Conservation (phyloP, 2,797 vertebrate genomes). For the Eptatretus atami region DNA sequence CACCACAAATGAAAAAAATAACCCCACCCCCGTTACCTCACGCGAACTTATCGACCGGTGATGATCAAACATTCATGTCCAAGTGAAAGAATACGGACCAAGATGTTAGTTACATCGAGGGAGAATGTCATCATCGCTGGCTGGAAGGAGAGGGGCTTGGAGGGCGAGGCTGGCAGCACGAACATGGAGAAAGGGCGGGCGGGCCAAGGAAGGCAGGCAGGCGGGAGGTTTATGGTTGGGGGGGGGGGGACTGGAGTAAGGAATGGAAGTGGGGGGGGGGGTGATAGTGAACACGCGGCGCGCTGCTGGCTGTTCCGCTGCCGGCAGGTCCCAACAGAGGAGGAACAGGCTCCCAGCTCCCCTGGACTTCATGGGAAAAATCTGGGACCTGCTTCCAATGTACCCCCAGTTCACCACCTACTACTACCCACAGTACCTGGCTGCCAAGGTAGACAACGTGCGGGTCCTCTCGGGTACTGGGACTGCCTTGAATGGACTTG, state of each 20-base stretch:
- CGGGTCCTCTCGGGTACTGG: not conserved
- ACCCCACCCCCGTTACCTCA: too few species aligned
- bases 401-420: conserved; percentile 98
- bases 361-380: conserved; percentile 98
- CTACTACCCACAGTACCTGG: conserved; percentile 88
- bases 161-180: not conserved
- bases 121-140: too few species aligned
- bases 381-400: conserved; percentile 96
- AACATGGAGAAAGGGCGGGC: not conserved
- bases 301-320: too few species aligned
- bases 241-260: not conserved
- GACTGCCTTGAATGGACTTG: too few species aligned
- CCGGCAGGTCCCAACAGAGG: too few species aligned
- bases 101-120: too few species aligned
- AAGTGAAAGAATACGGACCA: too few species aligned
- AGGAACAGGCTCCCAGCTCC: not conserved
- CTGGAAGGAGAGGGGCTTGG: too few species aligned
- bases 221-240: not conserved
- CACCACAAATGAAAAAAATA: too few species aligned
- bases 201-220: not conserved
- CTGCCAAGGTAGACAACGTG: conserved; percentile 50
- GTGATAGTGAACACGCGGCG: not conserved
- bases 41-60: too few species aligned
- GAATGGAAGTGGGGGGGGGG: not conserved
- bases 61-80: too few species aligned